Conservation (phyloP, 2,888 invertebrate genomes). For the Parelbella ahira region DNA sequence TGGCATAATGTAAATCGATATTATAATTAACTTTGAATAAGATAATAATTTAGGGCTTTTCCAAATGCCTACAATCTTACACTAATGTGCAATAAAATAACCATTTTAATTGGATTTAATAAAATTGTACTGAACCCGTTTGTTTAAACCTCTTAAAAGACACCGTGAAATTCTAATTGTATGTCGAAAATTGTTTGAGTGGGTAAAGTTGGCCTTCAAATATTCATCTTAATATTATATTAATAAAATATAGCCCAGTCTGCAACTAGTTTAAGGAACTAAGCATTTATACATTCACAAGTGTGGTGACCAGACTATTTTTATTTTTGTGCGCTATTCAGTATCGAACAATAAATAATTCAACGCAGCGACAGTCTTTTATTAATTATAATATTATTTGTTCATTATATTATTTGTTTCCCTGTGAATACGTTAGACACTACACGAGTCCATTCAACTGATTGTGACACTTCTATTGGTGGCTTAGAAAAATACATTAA, state of each 20-base stretch:
- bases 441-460: slow-evolving; percentile 60
- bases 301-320: slow-evolving; percentile 65
- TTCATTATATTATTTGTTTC: slow-evolving; percentile 57
- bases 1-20: slow-evolving; percentile 18
- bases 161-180: slow-evolving; percentile 3
- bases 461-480: slow-evolving; percentile 55
- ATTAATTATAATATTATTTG: slow-evolving; percentile 26
- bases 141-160: too few species aligned
- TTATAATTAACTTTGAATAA: background rate
- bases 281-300: slow-evolving; percentile 66
- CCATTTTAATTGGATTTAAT: too few species aligned
- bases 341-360: slow-evolving; percentile 63
- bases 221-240: slow-evolving; percentile 7
- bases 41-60: too few species aligned
- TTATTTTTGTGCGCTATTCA: slow-evolving; percentile 62
- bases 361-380: slow-evolving; percentile 42
- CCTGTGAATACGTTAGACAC: slow-evolving; percentile 65
- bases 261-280: slow-evolving; percentile 50
- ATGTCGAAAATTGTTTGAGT: slow-evolving; percentile 39
- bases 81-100: too few species aligned
- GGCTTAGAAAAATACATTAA: slow-evolving; percentile 58
- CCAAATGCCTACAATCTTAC: too few species aligned
- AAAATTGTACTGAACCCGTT: too few species aligned
- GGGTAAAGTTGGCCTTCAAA: slow-evolving; percentile 22
- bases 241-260: slow-evolving; percentile 43